A percentile compares a stretch with the other conserved stretches of the same genome.
Conservation (phyloP, 2,797 vertebrate species). For the Tympanoctomys barrerae region DNA sequence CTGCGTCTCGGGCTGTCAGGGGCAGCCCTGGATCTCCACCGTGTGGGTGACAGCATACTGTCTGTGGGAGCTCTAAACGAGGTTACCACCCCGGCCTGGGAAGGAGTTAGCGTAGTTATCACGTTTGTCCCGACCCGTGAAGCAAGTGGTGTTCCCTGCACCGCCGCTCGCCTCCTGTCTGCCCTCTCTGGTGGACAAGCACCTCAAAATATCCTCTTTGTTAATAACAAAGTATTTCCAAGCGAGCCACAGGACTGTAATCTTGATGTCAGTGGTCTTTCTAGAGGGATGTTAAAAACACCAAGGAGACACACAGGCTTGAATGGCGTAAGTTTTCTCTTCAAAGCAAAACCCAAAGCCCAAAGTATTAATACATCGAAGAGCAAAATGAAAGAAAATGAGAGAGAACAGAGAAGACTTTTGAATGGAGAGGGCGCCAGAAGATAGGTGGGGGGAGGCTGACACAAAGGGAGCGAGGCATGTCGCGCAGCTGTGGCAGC, state of each 20-base stretch:
- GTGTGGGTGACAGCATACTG: too few species aligned
- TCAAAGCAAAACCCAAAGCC: neutral
- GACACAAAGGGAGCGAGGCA: too few species aligned
- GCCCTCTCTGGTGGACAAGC: neutral
- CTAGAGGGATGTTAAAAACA: neutral
- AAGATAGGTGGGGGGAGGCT: neutral
- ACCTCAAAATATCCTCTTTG: neutral
- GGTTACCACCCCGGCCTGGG: neutral
- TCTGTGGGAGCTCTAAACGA: neutral
- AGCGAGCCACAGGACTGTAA: neutral
- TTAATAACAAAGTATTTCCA: neutral
- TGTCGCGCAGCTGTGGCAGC: neutral
- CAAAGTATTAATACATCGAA: neutral
- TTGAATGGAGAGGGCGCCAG: neutral
- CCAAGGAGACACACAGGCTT: neutral
- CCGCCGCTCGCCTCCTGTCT: neutral
- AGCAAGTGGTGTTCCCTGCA: neutral
- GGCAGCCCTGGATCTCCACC: neutral
- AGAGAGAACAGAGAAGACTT: neutral
- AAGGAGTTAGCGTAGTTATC: neutral
- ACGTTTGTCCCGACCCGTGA: neutral
- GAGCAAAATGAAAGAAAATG: neutral
- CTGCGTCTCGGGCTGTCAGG: neutral
- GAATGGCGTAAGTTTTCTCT: neutral
- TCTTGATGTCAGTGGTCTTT: neutral